Percentiles rank a stretch among this genome's conserved stretches.
Conservation (phyloP, 2,797 vertebrate species). For the Crenuchus spilurus region DNA sequence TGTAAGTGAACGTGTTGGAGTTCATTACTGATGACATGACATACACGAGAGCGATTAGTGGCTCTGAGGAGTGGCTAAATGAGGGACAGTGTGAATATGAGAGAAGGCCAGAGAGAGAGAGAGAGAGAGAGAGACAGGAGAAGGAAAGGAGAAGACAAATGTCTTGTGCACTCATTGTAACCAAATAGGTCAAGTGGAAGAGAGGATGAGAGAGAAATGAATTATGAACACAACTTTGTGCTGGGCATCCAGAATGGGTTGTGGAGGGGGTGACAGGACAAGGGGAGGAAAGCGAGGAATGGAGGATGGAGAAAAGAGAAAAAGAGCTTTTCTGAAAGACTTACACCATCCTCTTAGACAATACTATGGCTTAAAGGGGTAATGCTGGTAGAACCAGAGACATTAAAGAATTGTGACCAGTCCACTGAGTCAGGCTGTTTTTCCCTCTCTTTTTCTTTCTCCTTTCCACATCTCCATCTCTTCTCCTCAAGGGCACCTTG, state of each 20-base stretch:
- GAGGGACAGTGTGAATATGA: background rate
- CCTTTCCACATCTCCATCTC: background rate
- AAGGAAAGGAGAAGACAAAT: constrained; percentile 43
- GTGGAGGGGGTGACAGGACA: constrained; percentile 42
- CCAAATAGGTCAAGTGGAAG: constrained; percentile 70
- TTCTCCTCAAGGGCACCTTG: background rate
- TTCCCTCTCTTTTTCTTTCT: background rate
- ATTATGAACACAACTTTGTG: constrained; percentile 73
- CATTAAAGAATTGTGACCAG: constrained; percentile 5
- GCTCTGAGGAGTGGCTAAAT: constrained; percentile 17
- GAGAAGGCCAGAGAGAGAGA: background rate
- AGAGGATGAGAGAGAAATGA: constrained; percentile 62
- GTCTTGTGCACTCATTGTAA: constrained; percentile 62
- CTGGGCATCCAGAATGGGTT: constrained; percentile 63
- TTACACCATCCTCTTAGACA: constrained; percentile 1
- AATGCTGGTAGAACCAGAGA: constrained; percentile 14
- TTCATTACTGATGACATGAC: constrained; percentile 40
- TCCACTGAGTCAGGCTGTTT: background rate
- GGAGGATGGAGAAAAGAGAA: constrained; percentile 37
- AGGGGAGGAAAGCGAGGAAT: constrained; percentile 70
- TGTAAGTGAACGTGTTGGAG: constrained; percentile 11
- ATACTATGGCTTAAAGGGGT: background rate
- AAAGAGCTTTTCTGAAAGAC: constrained; percentile 8
- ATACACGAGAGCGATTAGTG: constrained; percentile 26
- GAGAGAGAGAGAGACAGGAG: background rate